These are phyloP conservation scores for Eriosoma lanigerum DNA, from an alignment of 1,140 invertebrate genomes.

Conservation along the genomic window DNA sequence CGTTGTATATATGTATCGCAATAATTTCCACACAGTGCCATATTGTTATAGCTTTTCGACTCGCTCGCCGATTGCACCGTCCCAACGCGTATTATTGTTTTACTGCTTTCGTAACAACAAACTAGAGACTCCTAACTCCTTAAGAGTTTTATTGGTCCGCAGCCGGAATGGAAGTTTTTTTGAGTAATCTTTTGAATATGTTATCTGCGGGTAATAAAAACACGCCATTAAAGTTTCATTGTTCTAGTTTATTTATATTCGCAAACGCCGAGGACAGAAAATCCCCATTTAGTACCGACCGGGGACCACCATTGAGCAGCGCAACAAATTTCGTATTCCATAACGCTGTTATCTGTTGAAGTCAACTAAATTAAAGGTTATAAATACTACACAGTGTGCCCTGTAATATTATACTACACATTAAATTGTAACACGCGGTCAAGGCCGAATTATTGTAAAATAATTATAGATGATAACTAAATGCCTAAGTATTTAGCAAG, in stretches of 20 bases:
- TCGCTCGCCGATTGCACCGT: not conserved
- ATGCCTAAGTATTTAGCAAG: too few relatives aligned
- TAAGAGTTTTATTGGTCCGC: conserved; percentile 45
- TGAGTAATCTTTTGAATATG: conserved; percentile 45
- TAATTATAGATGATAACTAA: too few relatives aligned
- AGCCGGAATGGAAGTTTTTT: conserved; percentile 15
- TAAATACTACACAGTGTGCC: not conserved
- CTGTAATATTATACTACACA: not conserved
- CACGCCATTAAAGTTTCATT: conserved; percentile 30
- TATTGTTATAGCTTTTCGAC: conserved; percentile 34
- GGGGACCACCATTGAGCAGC: not conserved
- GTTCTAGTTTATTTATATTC: conserved; percentile 33
- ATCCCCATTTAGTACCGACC: conserved; percentile 27
- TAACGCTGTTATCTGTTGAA: conserved; percentile 7
- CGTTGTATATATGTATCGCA: not conserved
- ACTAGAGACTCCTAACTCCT: conserved; percentile 24
- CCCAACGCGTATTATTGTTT: conserved; percentile 33
- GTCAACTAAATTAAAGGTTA: conserved; percentile 13
- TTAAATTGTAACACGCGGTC: not conserved
- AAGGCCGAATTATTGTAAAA: too few relatives aligned
- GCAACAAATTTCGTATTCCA: conserved; percentile 27
- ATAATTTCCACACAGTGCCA: not conserved
- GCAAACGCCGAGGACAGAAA: conserved; percentile 16
- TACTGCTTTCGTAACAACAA: conserved; percentile 15
- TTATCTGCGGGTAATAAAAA: conserved; percentile 35